Base-by-base conservation (phyloP, 2,797 vertebrate species). In the Rallus crepitans region DNA sequence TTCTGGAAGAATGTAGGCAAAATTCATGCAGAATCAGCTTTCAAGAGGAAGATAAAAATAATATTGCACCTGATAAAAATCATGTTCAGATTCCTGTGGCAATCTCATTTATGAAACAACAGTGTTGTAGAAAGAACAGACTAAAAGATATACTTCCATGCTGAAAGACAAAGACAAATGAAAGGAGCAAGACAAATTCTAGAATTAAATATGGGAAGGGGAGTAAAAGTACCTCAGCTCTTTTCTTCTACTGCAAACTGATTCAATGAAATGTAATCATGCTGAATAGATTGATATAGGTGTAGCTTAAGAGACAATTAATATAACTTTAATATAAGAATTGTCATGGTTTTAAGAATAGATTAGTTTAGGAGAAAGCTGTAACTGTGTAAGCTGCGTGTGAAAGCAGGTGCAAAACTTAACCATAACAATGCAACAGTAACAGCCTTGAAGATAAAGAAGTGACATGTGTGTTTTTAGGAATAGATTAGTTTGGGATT, bases 1-100 rank as follows among this genome's bases (percentile, higher is more conserved):
- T 95, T 96, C 45, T 89, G 57, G 75, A 93, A 91, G 55, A 73
- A 92, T 50, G 12, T 47, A 85, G 64, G 52, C 84, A 96, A 88
- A 93, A 95, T 61, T 78, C 42, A 72, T 53, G 65, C 35, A 75
- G 83, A 94, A 86, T 89, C 82, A 94, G 35, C 23, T 88, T 92
- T 55, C 57, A 60, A 80, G 69, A 55, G 45, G 35, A 89, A 6
- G 19, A 89, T 88, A 93, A 96, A 93, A 93, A 92, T 86, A 87
- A 72, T 57, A 92, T 14, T 69, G 40, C 59, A 93, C 55, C 57
- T 81, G 65, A 91, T 87, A 81, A 89, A 85, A 94, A 82, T 20
- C 53, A 72, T 6, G 1, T 82, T 82, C 64, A 87, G 55, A 93
- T 75, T 78, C 1, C 2, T 7, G 21, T 53, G 53, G 45, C 33